Evolutionary conservation across 30 jellyfish, hydroid and myxozoan genomes (phyloP).

Genomic region (Hydractinia symbiolongicarpus): DNA sequence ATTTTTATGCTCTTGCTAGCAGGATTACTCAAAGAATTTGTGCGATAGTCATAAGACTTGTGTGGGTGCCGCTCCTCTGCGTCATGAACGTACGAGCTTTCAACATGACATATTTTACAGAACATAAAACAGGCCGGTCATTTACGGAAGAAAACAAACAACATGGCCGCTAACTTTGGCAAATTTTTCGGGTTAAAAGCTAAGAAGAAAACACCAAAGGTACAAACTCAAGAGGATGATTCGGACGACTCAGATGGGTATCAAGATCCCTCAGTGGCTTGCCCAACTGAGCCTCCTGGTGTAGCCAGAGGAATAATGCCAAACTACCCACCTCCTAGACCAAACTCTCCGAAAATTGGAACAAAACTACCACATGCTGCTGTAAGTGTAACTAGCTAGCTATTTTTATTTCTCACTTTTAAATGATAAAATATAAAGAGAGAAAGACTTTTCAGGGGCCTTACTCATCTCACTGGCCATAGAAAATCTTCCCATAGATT

Average conservation of each 20-base stretch:
- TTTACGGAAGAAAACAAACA: neutral
- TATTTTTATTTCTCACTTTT: neutral
- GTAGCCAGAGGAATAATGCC: constrained; percentile 48
- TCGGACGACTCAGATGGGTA: constrained; percentile 78
- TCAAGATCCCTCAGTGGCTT: constrained; percentile 74
- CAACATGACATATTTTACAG: too few relatives aligned
- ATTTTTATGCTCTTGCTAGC: too few relatives aligned
- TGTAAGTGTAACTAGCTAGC: neutral
- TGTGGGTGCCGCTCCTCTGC: too few relatives aligned
- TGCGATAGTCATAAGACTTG: too few relatives aligned
- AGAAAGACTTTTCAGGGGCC: too few relatives aligned
- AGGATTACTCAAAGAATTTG: too few relatives aligned
- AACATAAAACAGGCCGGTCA: too few relatives aligned
- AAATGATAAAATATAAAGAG: neutral
- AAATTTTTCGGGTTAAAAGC: constrained; percentile 3
- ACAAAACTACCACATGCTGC: neutral
- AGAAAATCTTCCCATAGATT: too few relatives aligned
- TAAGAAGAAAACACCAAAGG: constrained; percentile 14
- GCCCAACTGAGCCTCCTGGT: constrained; percentile 88
- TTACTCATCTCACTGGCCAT: too few relatives aligned
- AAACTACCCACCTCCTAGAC: constrained; percentile 90
- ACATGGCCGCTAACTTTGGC: constrained; percentile 33
- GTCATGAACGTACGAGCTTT: too few relatives aligned
- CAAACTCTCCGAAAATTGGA: constrained; percentile 28
- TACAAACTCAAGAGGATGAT: neutral